These are phyloP conservation scores for Sogatella furcifera DNA, from an alignment of 1,140 invertebrate species.

Conservation along the genomic window DNA sequence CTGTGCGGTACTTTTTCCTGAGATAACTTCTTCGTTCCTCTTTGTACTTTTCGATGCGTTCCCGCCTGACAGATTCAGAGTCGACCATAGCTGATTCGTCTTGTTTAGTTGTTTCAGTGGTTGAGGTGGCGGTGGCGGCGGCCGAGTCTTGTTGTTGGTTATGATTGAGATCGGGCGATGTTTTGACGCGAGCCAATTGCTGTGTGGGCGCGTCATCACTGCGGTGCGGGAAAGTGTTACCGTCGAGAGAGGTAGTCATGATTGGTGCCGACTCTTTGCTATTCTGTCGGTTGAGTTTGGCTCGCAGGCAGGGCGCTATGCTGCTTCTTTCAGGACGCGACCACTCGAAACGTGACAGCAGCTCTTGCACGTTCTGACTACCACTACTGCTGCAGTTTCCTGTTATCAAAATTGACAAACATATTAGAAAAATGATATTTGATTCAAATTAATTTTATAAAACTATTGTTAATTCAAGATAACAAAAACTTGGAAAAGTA, in stretches of 20 bases:
- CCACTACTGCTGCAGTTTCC: too few relatives aligned
- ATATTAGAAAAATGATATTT: too few relatives aligned
- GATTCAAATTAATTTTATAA: too few relatives aligned
- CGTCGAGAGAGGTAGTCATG: constrained; percentile 60
- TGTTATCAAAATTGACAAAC: too few relatives aligned
- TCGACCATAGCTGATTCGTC: constrained; percentile 40
- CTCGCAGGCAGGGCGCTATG: constrained; percentile 42
- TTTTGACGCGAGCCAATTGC: constrained; percentile 32
- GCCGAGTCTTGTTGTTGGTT: constrained; percentile 37
- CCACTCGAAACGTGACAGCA: constrained; percentile 33
- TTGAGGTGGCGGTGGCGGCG: too few relatives aligned
- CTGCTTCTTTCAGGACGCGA: constrained; percentile 23
- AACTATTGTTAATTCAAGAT: too few relatives aligned
- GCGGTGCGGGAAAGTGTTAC: constrained; percentile 8
- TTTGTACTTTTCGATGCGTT: constrained; percentile 54
- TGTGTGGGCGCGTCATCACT: background rate
- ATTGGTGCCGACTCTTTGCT: constrained; percentile 36
- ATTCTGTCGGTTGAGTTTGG: constrained; percentile 37
- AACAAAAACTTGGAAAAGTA: too few relatives aligned
- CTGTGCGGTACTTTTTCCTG: constrained; percentile 74
- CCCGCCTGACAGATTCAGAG: constrained; percentile 28
- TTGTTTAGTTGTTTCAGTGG: constrained; percentile 24
- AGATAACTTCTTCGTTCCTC: constrained; percentile 77
- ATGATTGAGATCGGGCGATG: constrained; percentile 25
- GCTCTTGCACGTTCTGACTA: constrained; percentile 28